These are phyloP conservation scores for Lepidotrigona ventralis DNA, from an alignment of 1,140 invertebrate species.

Conservation along the genomic window DNA sequence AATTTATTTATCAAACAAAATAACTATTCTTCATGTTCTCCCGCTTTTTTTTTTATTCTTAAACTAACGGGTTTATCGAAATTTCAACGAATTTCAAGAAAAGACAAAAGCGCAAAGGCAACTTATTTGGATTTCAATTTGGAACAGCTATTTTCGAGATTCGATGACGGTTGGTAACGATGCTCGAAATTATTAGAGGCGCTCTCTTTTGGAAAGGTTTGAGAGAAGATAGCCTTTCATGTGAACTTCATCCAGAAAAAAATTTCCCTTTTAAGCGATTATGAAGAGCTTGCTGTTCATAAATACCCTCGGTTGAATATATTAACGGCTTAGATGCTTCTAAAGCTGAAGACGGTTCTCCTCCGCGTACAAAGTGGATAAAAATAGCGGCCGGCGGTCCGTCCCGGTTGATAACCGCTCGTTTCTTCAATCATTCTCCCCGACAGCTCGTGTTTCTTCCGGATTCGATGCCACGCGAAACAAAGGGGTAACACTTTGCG, in stretches of 20 bases:
- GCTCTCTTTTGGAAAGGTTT: constrained; percentile 14
- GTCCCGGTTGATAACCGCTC: constrained; percentile 8
- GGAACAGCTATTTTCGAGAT: neutral
- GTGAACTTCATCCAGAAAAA: neutral
- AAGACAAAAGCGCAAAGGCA: neutral
- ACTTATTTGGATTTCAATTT: neutral
- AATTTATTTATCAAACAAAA: too few relatives aligned
- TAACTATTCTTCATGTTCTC: neutral
- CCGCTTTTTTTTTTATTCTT: neutral
- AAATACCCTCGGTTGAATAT: constrained; percentile 14
- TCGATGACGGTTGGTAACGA: neutral
- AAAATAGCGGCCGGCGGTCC: constrained; percentile 47
- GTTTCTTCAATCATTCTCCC: constrained; percentile 29
- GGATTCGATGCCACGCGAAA: constrained; percentile 28
- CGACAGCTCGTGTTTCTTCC: constrained; percentile 3
- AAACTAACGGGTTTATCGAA: neutral
- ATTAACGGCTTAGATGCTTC: constrained; percentile 17
- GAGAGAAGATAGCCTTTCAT: neutral
- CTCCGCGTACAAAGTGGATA: constrained; percentile 23
- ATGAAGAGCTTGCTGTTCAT: neutral
- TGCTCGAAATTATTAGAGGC: neutral
- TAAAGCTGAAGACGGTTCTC: constrained; percentile 14
- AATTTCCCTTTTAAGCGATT: neutral
- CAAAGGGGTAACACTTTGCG: constrained; percentile 47
- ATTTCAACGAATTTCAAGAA: neutral